These are phyloP conservation scores for Halocynthia roretzi DNA, from an alignment of 23 tunicate species.

Conservation along the genomic window DNA sequence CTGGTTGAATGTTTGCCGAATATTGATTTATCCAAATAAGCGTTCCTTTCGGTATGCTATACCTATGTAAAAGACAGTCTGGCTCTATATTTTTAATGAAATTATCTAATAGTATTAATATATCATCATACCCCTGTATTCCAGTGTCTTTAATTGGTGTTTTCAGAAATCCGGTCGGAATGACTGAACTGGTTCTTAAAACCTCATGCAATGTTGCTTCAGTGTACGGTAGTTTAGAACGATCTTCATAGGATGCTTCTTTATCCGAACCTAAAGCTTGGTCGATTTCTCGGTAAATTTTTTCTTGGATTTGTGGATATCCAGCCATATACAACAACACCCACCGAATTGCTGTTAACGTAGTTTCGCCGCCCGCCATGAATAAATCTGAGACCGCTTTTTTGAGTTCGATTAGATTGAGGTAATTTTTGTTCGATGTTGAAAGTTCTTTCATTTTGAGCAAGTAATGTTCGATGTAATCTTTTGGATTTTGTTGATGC, in stretches of 20 bases:
- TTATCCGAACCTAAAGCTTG: neutral
- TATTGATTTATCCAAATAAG: neutral
- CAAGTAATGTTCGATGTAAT: too few species aligned
- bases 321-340: conserved; percentile 16
- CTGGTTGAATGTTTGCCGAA: conserved; percentile 2
- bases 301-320: conserved; percentile 23
- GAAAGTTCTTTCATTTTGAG: too few species aligned
- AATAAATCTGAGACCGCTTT: conserved; percentile 5
- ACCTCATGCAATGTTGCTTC: conserved; percentile 7
- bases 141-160: neutral
- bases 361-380: conserved; percentile 25
- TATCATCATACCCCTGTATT: neutral
- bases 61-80: too few species aligned
- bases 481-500: too few species aligned
- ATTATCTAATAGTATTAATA: too few species aligned
- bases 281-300: neutral
- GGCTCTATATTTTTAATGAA: too few species aligned
- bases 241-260: neutral
- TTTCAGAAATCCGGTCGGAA: neutral
- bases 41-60: neutral
- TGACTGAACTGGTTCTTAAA: neutral
- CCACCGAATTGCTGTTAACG: conserved; percentile 17
- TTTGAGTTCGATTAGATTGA: neutral
- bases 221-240: neutral
- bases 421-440: too few species aligned